Percentiles rank a stretch among this genome's conserved stretches.
Conservation (phyloP, 1,140 invertebrate species). For the Tetramorium simillimum region DNA sequence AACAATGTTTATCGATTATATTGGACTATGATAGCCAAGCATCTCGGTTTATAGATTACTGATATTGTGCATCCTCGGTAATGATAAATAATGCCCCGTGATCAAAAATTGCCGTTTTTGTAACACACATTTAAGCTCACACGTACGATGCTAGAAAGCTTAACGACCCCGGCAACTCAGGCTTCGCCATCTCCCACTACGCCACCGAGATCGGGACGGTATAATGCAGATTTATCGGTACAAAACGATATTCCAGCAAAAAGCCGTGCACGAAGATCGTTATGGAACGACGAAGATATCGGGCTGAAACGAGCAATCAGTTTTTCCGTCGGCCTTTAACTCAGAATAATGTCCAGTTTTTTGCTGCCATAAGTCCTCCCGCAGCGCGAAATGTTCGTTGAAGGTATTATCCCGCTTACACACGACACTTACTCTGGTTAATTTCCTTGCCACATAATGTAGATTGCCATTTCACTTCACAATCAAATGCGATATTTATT, state of each 20-base stretch:
- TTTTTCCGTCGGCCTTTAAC: constrained; percentile 45
- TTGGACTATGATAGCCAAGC: constrained; percentile 13
- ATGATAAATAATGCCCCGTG: constrained; percentile 69
- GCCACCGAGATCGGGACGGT: constrained; percentile 22
- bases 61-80: constrained; percentile 26
- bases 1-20: constrained; percentile 59
- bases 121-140: constrained; percentile 58
- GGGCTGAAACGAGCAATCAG: constrained; percentile 46
- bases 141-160: constrained; percentile 58
- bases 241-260: constrained; percentile 49
- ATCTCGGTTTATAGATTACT: constrained; percentile 14
- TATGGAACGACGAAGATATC: constrained; percentile 44
- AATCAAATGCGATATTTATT: background rate
- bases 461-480: background rate
- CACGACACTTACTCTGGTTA: constrained; percentile 25
- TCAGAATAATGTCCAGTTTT: constrained; percentile 39
- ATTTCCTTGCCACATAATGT: constrained; percentile 26
- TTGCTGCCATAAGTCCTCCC: constrained; percentile 37
- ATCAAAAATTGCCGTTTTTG: constrained; percentile 61
- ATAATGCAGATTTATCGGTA: constrained; percentile 58
- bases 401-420: constrained; percentile 29
- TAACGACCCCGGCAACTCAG: constrained; percentile 64
- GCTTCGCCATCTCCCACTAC: background rate
- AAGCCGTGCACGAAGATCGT: constrained; percentile 50
- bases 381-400: constrained; percentile 17